Evolutionary conservation across 2,113 vertebrate genomes (phyloP).

Genomic region (Vulpes ferrilata): DNA sequence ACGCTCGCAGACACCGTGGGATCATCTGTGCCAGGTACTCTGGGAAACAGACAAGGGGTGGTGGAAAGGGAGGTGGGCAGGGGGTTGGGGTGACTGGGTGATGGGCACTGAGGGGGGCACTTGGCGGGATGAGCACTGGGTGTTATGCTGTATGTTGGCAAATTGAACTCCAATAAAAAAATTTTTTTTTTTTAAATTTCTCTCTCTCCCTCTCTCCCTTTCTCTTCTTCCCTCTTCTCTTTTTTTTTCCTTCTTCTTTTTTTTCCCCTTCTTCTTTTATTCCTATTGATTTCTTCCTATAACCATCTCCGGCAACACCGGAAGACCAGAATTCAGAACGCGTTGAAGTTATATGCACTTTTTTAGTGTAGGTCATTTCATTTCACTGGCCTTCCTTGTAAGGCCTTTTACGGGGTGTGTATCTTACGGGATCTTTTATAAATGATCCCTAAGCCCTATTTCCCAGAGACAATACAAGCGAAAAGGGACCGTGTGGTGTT

Average conservation of each 20-base stretch:
- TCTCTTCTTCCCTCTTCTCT: background rate
- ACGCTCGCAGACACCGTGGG: background rate
- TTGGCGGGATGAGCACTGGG: no score
- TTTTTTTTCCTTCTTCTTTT: background rate
- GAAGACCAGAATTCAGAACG: conserved; percentile 54
- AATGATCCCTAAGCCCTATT: background rate
- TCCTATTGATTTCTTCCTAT: conserved; percentile 67
- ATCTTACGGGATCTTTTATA: background rate
- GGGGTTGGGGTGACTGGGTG: no score
- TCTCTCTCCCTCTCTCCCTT: background rate
- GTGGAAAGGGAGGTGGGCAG: no score
- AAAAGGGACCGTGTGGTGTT: background rate
- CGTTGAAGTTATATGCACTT: background rate
- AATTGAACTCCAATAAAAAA: no score
- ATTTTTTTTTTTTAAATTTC: no score
- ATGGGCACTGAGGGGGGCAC: no score
- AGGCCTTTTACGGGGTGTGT: background rate
- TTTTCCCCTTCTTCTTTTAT: background rate
- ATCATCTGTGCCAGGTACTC: background rate
- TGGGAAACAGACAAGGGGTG: no score
- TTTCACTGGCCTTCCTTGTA: conserved; percentile 15
- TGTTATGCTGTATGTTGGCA: no score
- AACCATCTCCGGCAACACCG: conserved; percentile 47
- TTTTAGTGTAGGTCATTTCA: conserved; percentile 63
- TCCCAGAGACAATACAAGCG: background rate